Conservation (phyloP, 2,797 vertebrate genomes). For the Tokudaia tokunoshimensis region DNA sequence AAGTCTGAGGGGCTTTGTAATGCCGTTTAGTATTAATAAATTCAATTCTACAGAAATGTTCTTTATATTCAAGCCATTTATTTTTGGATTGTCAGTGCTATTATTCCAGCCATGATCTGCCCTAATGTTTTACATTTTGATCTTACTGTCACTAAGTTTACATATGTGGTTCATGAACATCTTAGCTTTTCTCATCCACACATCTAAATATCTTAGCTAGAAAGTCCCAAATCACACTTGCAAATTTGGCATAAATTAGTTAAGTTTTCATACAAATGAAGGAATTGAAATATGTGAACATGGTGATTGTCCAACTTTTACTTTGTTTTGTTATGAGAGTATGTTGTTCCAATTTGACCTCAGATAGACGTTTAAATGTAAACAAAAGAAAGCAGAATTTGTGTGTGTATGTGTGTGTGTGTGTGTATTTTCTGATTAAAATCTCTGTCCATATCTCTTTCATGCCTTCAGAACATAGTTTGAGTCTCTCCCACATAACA, state of each 20-base stretch:
- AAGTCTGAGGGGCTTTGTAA: neutral
- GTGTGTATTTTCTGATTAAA: neutral
- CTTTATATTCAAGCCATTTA: neutral
- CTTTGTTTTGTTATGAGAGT: neutral
- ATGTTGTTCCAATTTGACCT: slow-evolving; percentile 7
- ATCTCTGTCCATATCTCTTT: neutral
- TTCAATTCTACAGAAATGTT: neutral
- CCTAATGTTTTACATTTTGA: neutral
- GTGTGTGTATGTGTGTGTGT: neutral
- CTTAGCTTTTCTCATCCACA: neutral
- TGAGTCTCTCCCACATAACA: neutral
- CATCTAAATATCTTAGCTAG: neutral
- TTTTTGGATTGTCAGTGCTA: neutral
- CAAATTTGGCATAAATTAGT: neutral
- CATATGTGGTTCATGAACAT: neutral
- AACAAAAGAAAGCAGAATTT: neutral
- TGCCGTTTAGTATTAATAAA: neutral
- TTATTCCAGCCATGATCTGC: neutral
- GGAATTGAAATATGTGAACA: neutral
- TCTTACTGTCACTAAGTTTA: neutral
- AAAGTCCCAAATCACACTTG: neutral
- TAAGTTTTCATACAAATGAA: neutral
- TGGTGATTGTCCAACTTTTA: neutral
- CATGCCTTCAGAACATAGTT: neutral
- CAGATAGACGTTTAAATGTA: neutral